These are phyloP conservation scores for Pteruthius melanotis DNA, from an alignment of 2,113 vertebrate genomes.

Conservation along the genomic window DNA sequence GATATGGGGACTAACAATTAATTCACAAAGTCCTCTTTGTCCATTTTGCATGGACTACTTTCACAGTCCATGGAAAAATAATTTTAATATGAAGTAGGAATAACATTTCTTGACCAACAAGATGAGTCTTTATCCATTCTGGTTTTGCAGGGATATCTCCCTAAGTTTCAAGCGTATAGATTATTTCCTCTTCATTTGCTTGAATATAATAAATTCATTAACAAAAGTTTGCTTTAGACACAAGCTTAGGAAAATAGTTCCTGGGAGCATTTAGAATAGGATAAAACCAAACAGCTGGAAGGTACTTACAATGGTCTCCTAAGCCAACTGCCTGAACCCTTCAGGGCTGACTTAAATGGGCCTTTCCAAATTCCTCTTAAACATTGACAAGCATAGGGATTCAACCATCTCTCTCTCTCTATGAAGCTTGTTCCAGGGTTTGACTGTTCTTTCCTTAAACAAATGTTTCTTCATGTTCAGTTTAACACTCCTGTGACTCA, in stretches of 20 bases:
- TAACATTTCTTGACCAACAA: not conserved
- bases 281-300: not conserved
- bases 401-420: no score
- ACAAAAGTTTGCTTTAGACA: not conserved
- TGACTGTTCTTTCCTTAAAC: not conserved
- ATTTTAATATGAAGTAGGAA: not conserved
- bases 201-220: not conserved
- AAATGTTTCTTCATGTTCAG: not conserved
- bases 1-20: not conserved
- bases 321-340: not conserved
- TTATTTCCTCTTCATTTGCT: not conserved
- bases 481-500: not conserved
- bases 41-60: not conserved
- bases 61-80: not conserved
- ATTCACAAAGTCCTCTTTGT: not conserved
- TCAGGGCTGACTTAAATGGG: not conserved
- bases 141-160: not conserved
- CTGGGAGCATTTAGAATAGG: not conserved
- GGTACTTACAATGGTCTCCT: not conserved
- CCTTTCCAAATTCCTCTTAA: not conserved
- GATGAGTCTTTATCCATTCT: not conserved
- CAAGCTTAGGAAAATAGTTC: not conserved
- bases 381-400: not conserved
- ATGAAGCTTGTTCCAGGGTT: not conserved
- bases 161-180: not conserved